Base-by-base conservation (phyloP, 2,888 invertebrate genomes). In the Ctenicera cuprea region DNA sequence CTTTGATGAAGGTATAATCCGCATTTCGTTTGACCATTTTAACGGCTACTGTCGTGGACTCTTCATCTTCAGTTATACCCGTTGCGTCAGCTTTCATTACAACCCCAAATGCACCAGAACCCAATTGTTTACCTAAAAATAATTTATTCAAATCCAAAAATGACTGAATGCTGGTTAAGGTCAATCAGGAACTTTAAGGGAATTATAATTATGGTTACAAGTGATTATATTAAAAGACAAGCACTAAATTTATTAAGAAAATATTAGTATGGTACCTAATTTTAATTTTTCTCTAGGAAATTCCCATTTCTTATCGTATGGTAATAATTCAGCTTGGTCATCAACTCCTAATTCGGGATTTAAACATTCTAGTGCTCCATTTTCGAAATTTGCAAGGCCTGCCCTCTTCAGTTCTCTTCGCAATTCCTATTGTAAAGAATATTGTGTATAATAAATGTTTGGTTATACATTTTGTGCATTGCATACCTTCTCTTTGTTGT, bases 61-160 rank as follows among this genome's bases (percentile, higher is more conserved):
- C 90, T 84, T 95, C 95, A 0, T 92, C 92, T 50, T 92, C 91
- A 14, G 92, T 87, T 54, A 98, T 94, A 1, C 95, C 95, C 65
- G 92, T 90, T 0, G 97, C 97, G 81, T 91, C 90, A 0, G 93
- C 94, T 88, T 96, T 97, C 85, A 97, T 92, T 0, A 98, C 98
- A 2, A 97, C 94, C 18, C 98, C 98, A 85, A 98, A 98, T 7
- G 97, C 98, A 26, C 98, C 98, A 26, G 96, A 94, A 5, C 98
- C 98, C 50, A 98, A 88, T 84, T 95, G 94, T 85, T 94, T 95
- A 3, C 96, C 97, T 95, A 61, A 41, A 69, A 14, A n/a, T 18
- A 63, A 16, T 8, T 8, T 14, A n/a, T 62, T 65, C 50, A 37
- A 72, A 64, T 18, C 38, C n/a, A n/a, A n/a, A n/a, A n/a, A n/a